Evolutionary conservation across 2,113 vertebrate genomes (phyloP).

Genomic region (Ahaetulla prasina): DNA sequence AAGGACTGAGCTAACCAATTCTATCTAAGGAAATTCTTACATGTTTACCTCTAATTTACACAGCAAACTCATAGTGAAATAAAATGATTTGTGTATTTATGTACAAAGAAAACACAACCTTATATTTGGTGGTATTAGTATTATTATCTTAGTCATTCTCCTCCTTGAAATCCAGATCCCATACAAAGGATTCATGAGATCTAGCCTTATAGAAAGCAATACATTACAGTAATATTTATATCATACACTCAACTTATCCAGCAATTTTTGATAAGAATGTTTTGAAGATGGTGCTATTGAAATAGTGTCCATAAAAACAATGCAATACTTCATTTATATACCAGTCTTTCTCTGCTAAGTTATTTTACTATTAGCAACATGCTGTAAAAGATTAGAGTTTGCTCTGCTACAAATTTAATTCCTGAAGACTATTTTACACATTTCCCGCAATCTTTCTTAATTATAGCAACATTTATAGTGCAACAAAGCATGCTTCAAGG

Average conservation of each 20-base stretch:
- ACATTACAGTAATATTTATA: neutral
- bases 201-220: neutral
- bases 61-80: neutral
- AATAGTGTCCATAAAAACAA: neutral
- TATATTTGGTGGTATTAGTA: neutral
- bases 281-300: neutral
- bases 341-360: neutral
- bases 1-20: neutral
- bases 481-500: slow-evolving; percentile 9
- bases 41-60: neutral
- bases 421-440: slow-evolving; percentile 14
- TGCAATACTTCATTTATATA: neutral
- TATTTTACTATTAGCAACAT: neutral
- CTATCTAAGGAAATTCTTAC: neutral
- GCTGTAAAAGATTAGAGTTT: neutral
- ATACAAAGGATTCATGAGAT: neutral
- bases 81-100: neutral
- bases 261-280: neutral
- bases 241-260: neutral
- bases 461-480: slow-evolving; percentile 34
- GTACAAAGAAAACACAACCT: neutral
- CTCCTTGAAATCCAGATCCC: neutral
- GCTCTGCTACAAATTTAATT: slow-evolving; percentile 23
- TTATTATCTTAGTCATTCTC: neutral
- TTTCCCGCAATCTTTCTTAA: slow-evolving; percentile 37